A percentile compares a stretch with the other conserved stretches of the same genome.
These are phyloP conservation scores for Tapirus terrestris DNA, from an alignment of 2,113 vertebrate genomes.

Conservation along the genomic window DNA sequence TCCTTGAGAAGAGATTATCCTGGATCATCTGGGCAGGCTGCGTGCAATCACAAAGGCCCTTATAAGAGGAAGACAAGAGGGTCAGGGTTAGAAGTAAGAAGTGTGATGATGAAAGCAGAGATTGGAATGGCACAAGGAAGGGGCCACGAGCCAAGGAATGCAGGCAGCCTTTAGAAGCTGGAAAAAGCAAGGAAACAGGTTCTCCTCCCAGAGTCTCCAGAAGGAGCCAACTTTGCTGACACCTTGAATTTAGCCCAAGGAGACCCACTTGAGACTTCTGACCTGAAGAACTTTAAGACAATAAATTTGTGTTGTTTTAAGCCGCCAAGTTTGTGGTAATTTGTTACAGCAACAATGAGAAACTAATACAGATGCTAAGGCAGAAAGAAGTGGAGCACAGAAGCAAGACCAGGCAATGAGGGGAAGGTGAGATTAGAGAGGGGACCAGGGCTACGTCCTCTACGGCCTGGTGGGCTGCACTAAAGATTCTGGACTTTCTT, in stretches of 20 bases:
- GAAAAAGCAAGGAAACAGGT: neutral
- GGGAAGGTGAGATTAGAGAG: neutral
- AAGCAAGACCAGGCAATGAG: neutral
- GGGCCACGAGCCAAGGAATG: neutral
- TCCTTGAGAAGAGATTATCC: neutral
- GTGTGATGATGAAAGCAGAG: neutral
- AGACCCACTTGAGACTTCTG: neutral
- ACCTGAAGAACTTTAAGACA: neutral
- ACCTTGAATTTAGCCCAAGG: neutral
- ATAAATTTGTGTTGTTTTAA: neutral
- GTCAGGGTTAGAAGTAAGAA: neutral
- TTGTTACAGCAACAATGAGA: neutral
- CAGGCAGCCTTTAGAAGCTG: neutral
- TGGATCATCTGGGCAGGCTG: neutral
- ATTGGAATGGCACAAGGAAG: neutral
- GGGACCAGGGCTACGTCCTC: neutral
- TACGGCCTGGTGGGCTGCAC: neutral
- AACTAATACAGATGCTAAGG: neutral
- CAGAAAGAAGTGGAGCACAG: neutral
- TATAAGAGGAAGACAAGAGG: neutral
- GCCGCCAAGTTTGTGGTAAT: neutral
- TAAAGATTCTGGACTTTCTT: neutral
- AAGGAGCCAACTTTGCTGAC: neutral
- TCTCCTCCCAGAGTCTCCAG: neutral
- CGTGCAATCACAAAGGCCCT: neutral